These are phyloP conservation scores for Tetraneura akinire DNA, from an alignment of 1,140 invertebrate species.

Conservation along the genomic window DNA sequence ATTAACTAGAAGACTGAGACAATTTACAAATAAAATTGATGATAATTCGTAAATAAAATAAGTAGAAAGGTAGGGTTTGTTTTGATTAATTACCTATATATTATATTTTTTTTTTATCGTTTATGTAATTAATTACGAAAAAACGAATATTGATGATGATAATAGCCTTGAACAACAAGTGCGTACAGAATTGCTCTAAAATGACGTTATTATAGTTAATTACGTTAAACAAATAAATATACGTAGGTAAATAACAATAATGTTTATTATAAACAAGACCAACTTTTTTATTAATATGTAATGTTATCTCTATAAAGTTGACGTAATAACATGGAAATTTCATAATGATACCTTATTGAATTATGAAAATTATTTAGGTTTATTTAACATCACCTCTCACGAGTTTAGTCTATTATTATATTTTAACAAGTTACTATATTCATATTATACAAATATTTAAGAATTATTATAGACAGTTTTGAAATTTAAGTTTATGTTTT, in stretches of 20 bases:
- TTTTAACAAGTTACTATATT: too few species aligned
- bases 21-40: slow-evolving; percentile 17
- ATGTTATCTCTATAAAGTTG: not conserved
- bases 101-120: not conserved
- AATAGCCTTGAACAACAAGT: slow-evolving; percentile 23
- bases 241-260: slow-evolving; percentile 1
- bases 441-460: too few species aligned
- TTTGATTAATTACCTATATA: too few species aligned
- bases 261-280: not conserved
- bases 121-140: not conserved
- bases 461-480: too few species aligned
- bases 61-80: not conserved
- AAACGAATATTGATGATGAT: slow-evolving; percentile 5
- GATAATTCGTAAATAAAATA: not conserved
- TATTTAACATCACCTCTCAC: not conserved
- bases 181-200: not conserved
- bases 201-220: not conserved
- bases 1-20: slow-evolving; percentile 10
- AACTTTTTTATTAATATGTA: not conserved
- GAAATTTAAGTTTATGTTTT: too few species aligned
- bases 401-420: not conserved
- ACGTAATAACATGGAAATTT: slow-evolving; percentile 8
- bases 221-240: not conserved
- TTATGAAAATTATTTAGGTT: not conserved
- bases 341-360: not conserved